phyloP scores from a whole-genome alignment of 2,888 invertebrate genomes.

The Drosophila lacicola region DNA sequence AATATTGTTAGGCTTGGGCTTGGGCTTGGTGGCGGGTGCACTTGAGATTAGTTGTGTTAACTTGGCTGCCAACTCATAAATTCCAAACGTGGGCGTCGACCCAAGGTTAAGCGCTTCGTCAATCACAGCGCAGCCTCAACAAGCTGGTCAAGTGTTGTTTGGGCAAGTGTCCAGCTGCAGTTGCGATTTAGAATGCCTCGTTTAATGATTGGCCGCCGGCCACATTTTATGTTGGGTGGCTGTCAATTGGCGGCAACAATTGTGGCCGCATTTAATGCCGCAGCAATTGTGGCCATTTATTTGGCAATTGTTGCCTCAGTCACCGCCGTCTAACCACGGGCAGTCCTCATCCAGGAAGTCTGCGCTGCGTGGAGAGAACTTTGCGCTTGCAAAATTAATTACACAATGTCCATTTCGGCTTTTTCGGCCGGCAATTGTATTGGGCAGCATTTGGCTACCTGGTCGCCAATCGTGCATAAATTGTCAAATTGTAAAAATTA shows the following conservation, averaged over 20 bases:
- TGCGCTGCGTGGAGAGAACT: conserved; percentile 74
- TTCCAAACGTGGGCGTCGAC: conserved; percentile 74
- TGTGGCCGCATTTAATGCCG: conserved; percentile 30
- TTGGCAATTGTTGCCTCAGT: conserved; percentile 54
- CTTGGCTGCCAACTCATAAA: conserved; percentile 58
- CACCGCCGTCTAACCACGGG: conserved; percentile 52
- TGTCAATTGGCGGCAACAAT: conserved; percentile 8
- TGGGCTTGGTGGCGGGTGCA: conserved; percentile 47
- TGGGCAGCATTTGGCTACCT: conserved; percentile 27
- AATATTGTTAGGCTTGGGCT: conserved; percentile 51
- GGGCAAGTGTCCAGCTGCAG: conserved; percentile 62
- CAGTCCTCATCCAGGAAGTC: conserved; percentile 76
- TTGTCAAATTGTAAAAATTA: conserved; percentile 83
- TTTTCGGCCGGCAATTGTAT: background rate
- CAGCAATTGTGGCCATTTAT: conserved; percentile 50
- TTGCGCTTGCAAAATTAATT: conserved; percentile 71
- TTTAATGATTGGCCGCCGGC: conserved; percentile 19
- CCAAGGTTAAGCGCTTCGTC: conserved; percentile 61
- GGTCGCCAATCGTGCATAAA: conserved; percentile 75
- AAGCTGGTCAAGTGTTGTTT: conserved; percentile 62
- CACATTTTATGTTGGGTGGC: conserved; percentile 37
- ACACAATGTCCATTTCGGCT: conserved; percentile 61
- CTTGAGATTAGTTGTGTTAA: conserved; percentile 62
- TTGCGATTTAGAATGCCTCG: conserved; percentile 39
- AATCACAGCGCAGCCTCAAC: conserved; percentile 51